These are phyloP conservation scores for Stichopus horrens DNA, from an alignment of 53 echinoderm and acorn worm species.

Conservation along the genomic window DNA sequence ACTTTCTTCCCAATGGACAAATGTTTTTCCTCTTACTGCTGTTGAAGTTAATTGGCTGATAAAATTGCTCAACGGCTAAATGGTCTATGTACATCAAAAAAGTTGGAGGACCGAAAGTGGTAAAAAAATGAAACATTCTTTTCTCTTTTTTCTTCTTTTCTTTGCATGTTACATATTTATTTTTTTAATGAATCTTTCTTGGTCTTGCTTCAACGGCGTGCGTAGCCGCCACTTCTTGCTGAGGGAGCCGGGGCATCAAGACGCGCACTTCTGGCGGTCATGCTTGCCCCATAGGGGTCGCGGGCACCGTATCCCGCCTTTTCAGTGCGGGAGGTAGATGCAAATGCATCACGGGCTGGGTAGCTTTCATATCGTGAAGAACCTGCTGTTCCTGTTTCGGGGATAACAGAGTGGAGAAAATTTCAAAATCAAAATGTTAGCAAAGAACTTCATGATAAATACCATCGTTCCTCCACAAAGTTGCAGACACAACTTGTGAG, in stretches of 20 bases:
- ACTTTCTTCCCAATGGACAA: background rate
- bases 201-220: constrained; percentile 30
- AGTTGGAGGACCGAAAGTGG: background rate
- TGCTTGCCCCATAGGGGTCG: constrained; percentile 30
- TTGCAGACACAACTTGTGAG: background rate
- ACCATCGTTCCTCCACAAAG: background rate
- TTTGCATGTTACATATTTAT: background rate
- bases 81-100: background rate
- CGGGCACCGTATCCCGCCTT: constrained; percentile 31
- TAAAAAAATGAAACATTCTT: background rate
- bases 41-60: background rate
- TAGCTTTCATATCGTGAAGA: constrained; percentile 30
- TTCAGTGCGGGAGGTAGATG: constrained; percentile 23
- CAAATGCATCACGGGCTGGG: constrained; percentile 25
- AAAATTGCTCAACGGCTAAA: background rate
- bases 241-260: constrained; percentile 15
- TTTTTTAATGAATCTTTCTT: background rate
- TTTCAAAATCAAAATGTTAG: constrained; percentile 6
- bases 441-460: background rate
- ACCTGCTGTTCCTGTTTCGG: constrained; percentile 40
- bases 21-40: background rate
- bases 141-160: background rate
- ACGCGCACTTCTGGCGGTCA: constrained; percentile 7
- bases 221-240: constrained; percentile 14
- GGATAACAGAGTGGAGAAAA: constrained; percentile 31